Evolutionary conservation across 2,797 vertebrate genomes (phyloP).

Genomic region (Falco rusticolus): DNA sequence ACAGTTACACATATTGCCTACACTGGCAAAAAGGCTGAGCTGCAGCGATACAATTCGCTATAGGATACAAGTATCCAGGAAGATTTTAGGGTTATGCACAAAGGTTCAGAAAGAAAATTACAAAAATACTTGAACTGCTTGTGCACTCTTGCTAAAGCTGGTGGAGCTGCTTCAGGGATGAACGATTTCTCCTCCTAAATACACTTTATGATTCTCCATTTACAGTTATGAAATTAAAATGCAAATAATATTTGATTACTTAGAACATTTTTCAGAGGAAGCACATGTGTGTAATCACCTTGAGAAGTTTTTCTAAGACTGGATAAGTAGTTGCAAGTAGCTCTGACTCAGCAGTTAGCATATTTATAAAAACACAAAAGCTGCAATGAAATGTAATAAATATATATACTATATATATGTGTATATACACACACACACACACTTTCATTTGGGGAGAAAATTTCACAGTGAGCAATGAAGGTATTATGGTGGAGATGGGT

Average conservation of each 20-base stretch:
- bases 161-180: neutral
- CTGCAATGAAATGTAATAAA: neutral
- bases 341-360: neutral
- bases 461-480: neutral
- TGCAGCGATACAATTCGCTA: neutral
- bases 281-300: neutral
- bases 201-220: neutral
- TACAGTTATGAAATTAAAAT: neutral
- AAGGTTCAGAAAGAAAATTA: neutral
- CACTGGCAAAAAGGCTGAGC: neutral
- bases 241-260: neutral
- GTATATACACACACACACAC: neutral
- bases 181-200: neutral
- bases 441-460: neutral
- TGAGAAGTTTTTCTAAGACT: neutral
- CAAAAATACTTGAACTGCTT: neutral
- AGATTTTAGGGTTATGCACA: neutral
- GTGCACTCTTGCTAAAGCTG: neutral
- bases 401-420: no score
- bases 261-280: neutral
- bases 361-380: neutral
- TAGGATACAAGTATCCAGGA: rapidly evolving
- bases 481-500: neutral
- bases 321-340: neutral
- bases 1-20: neutral